phyloP scores from a whole-genome alignment of 2,888 invertebrate genomes.

The Oscheius sp. region DNA sequence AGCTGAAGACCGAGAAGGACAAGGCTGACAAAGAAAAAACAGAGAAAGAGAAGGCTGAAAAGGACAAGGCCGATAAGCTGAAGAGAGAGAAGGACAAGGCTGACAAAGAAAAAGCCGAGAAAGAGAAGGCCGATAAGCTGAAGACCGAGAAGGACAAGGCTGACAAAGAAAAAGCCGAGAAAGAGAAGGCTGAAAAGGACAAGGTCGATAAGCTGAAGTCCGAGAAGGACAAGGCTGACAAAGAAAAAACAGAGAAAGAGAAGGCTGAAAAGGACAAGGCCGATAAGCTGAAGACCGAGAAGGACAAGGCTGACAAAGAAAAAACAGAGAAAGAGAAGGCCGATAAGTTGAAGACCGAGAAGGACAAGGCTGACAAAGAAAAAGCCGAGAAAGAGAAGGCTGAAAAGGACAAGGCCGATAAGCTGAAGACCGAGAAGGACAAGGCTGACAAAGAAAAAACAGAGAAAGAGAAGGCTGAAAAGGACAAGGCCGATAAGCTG shows the following conservation, averaged over 20 bases:
- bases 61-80: slow-evolving; percentile 18
- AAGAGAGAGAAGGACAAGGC: slow-evolving; percentile 10
- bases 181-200: slow-evolving; percentile 3
- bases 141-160: slow-evolving; percentile 22
- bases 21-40: slow-evolving; percentile 17
- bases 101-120: slow-evolving; percentile 16
- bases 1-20: slow-evolving; percentile 10
- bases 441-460: slow-evolving; percentile 13
- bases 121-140: slow-evolving; percentile 15
- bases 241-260: slow-evolving; percentile 10
- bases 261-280: slow-evolving; percentile 21
- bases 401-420: slow-evolving; percentile 12
- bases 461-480: slow-evolving; percentile 13
- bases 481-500: background rate
- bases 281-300: slow-evolving; percentile 9
- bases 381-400: slow-evolving; percentile 17
- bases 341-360: slow-evolving; percentile 11
- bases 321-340: slow-evolving; percentile 7
- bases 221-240: slow-evolving; percentile 18
- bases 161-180: background rate
- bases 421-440: slow-evolving; percentile 12
- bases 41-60: slow-evolving; percentile 8
- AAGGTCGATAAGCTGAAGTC: slow-evolving; percentile 14
- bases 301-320: slow-evolving; percentile 12
- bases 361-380: slow-evolving; percentile 13